Evolutionary conservation across 2,797 vertebrate genomes (phyloP).

Genomic region (Lindbergichthys nudifrons): DNA sequence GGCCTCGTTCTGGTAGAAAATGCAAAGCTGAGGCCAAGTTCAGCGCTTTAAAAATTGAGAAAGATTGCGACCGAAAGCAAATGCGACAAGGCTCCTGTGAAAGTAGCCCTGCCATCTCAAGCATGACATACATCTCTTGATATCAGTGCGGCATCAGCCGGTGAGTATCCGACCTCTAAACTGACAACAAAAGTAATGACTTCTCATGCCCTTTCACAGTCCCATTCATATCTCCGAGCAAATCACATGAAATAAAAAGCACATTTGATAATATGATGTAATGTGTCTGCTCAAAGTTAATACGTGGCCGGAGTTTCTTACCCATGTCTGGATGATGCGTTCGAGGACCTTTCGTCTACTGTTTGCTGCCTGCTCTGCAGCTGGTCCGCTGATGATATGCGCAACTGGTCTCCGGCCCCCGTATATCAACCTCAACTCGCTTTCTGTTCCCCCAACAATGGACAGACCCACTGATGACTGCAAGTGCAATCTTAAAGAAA

Average conservation of each 20-base stretch:
- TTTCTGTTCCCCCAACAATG: conserved; percentile 81
- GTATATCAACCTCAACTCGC: conserved; percentile 80
- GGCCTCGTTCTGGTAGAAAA: conserved; percentile 25
- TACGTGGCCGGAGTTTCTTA: conserved; percentile 67
- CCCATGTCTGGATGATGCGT: conserved; percentile 83
- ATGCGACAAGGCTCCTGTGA: conserved; percentile 66
- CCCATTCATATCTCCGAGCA: conserved; percentile 7
- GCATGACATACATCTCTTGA: conserved; percentile 74
- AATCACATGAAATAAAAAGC: conserved; percentile 27
- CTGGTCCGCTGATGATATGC: conserved; percentile 75
- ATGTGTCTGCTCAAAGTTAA: conserved; percentile 13
- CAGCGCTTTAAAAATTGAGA: conserved; percentile 55
- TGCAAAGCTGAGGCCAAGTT: conserved; percentile 37
- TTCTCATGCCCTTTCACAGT: conserved; percentile 31
- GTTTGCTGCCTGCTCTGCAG: conserved; percentile 63
- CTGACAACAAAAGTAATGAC: conserved; percentile 43
- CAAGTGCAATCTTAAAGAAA: conserved; percentile 83
- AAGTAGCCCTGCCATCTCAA: conserved; percentile 63
- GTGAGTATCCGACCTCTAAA: conserved; percentile 50
- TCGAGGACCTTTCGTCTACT: conserved; percentile 56
- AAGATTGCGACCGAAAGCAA: conserved; percentile 59
- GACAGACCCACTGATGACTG: conserved; percentile 77
- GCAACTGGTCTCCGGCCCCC: conserved; percentile 69
- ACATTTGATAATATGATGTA: conserved; percentile 27
- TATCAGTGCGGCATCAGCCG: conserved; percentile 64